Evolutionary conservation across 2,888 invertebrate species (phyloP).

Genomic region (Omphaloscelis lunosa): DNA sequence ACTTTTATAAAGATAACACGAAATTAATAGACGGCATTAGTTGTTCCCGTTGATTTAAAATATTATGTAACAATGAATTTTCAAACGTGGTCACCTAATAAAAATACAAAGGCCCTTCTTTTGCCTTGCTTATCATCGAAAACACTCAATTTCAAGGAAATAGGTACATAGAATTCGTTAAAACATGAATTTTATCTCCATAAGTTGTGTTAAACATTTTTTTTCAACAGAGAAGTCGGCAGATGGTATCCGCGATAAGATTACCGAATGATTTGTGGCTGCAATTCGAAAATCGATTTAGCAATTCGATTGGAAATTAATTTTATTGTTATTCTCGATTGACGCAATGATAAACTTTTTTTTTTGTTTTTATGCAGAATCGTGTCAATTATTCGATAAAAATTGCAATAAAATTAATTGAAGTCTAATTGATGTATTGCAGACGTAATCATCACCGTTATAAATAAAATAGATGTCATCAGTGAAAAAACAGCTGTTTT

Average conservation of each 20-base stretch:
- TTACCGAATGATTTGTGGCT: slow-evolving; percentile 62
- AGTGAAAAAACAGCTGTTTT: slow-evolving; percentile 16
- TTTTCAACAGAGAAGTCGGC: slow-evolving; percentile 23
- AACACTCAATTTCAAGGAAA: slow-evolving; percentile 41
- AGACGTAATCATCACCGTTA: slow-evolving; percentile 3
- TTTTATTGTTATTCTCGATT: slow-evolving; percentile 50
- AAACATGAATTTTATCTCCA: slow-evolving; percentile 46
- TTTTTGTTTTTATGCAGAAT: slow-evolving; percentile 15
- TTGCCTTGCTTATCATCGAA: slow-evolving; percentile 40
- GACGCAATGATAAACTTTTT: slow-evolving; percentile 13
- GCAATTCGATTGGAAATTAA: slow-evolving; percentile 48
- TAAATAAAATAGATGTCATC: slow-evolving; percentile 10
- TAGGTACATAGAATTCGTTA: slow-evolving; percentile 13
- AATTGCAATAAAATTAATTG: not conserved
- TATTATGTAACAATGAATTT: no score
- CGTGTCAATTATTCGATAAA: slow-evolving; percentile 6
- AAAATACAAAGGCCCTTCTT: slow-evolving; percentile 6
- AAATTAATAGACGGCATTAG: no score
- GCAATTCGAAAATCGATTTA: slow-evolving; percentile 59
- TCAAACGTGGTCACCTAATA: no score
- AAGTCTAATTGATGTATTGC: slow-evolving; percentile 9
- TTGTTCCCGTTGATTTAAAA: no score
- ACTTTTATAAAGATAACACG: no score
- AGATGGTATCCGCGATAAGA: slow-evolving; percentile 66
- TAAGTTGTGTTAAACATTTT: slow-evolving; percentile 22